Evolutionary conservation across 2,888 invertebrate genomes (phyloP).

Genomic region (Oithona nana): DNA sequence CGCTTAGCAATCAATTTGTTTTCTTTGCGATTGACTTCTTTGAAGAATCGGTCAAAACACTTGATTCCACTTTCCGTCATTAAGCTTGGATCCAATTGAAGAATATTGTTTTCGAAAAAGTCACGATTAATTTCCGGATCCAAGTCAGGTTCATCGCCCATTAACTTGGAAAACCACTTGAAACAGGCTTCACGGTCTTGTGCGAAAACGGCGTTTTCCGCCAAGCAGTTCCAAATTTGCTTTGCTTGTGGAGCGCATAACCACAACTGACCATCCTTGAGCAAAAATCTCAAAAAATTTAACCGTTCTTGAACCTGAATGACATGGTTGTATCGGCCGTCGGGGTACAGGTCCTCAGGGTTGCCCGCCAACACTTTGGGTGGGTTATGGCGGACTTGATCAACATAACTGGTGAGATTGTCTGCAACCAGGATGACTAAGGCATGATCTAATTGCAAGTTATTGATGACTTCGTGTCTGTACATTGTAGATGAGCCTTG

Average conservation of each 20-base stretch:
- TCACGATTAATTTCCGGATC: slow-evolving; percentile 88
- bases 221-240: slow-evolving; percentile 88
- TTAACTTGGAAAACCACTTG: slow-evolving; percentile 90
- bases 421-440: slow-evolving; percentile 82
- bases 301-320: slow-evolving; percentile 83
- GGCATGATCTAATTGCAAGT: slow-evolving; percentile 73
- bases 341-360: slow-evolving; percentile 33
- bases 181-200: slow-evolving; percentile 90
- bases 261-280: slow-evolving; percentile 89
- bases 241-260: slow-evolving; percentile 90
- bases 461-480: slow-evolving; percentile 60
- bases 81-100: slow-evolving; percentile 71
- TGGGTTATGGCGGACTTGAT: not conserved
- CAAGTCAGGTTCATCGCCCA: slow-evolving; percentile 89
- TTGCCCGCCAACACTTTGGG: slow-evolving; percentile 24
- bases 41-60: slow-evolving; percentile 65
- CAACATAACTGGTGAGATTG: slow-evolving; percentile 38
- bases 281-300: slow-evolving; percentile 71
- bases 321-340: slow-evolving; percentile 74
- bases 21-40: slow-evolving; percentile 85
- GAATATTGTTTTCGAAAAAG: slow-evolving; percentile 84
- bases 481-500: slow-evolving; percentile 22
- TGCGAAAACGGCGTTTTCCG: slow-evolving; percentile 75
- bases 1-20: slow-evolving; percentile 72
- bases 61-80: slow-evolving; percentile 88